Percentiles rank a stretch among this genome's conserved stretches.
Evolutionary conservation across 2,113 vertebrate genomes (phyloP).

Genomic region (Chamaetylas fuelleborni): DNA sequence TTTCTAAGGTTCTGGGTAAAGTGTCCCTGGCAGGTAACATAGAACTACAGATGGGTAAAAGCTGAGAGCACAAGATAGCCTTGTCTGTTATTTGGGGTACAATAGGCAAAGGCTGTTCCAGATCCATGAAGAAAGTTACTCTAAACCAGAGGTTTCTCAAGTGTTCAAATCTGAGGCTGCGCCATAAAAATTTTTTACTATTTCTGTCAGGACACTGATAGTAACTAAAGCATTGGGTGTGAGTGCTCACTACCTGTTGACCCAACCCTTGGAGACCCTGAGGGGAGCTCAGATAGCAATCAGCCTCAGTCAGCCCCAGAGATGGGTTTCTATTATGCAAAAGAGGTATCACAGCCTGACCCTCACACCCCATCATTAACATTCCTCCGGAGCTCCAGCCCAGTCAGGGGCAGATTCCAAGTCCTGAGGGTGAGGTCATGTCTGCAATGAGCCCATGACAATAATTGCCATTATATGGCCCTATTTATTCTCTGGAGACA

Average conservation of each 20-base stretch:
- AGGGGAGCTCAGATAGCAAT: not conserved
- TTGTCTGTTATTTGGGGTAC: not conserved
- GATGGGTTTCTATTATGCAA: constrained; percentile 2
- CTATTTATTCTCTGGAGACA: constrained; percentile 2
- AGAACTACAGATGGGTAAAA: not conserved
- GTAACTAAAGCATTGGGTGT: not conserved
- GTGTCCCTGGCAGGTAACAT: not conserved
- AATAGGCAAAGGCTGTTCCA: not conserved
- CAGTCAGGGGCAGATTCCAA: constrained; percentile 4
- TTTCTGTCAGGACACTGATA: not conserved
- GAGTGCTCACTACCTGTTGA: not conserved
- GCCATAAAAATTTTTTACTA: not conserved
- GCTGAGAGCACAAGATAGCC: not conserved
- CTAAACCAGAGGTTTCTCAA: not conserved
- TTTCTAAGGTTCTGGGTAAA: not conserved
- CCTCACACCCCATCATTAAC: constrained; percentile 2
- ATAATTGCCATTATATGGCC: constrained; percentile 38
- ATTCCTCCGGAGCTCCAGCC: constrained; percentile 22
- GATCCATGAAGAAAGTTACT: not conserved
- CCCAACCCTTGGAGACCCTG: not conserved
- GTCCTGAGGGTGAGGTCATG: constrained; percentile 52
- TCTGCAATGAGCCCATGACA: constrained; percentile 48
- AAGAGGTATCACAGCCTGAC: not conserved
- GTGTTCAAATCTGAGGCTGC: not conserved
- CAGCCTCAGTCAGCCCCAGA: not conserved